phyloP scores from a whole-genome alignment of 1,140 invertebrate species.

The Drosophila kurseongensis region DNA sequence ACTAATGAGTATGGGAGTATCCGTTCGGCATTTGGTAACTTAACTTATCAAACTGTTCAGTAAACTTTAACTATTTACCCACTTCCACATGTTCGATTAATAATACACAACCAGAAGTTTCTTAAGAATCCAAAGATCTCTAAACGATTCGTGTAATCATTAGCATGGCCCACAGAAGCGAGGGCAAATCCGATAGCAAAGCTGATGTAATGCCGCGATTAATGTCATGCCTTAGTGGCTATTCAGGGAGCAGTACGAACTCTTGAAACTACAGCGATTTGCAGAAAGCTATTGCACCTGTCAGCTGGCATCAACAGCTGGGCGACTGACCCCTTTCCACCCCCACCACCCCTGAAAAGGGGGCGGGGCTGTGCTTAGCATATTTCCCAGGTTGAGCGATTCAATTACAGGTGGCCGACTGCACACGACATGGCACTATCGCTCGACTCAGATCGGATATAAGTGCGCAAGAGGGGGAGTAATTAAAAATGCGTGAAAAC shows the following conservation, averaged over 20 bases:
- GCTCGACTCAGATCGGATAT: slow-evolving; percentile 21
- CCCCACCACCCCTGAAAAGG: not conserved
- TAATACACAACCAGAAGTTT: not conserved
- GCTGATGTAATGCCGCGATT: slow-evolving; percentile 73
- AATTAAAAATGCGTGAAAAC: slow-evolving; percentile 81
- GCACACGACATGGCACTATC: slow-evolving; percentile 53
- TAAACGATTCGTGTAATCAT: slow-evolving; percentile 8
- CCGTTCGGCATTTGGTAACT: too few relatives aligned
- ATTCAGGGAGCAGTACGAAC: slow-evolving; percentile 24
- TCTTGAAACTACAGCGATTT: slow-evolving; percentile 34
- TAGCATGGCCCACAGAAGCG: slow-evolving; percentile 7
- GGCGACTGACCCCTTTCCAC: not conserved
- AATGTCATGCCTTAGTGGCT: slow-evolving; percentile 48
- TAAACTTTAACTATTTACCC: too few relatives aligned
- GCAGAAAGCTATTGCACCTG: slow-evolving; percentile 41
- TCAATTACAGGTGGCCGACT: slow-evolving; percentile 63
- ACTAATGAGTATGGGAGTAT: not conserved
- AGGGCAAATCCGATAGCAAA: slow-evolving; percentile 3
- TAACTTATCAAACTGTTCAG: too few relatives aligned
- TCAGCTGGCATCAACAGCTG: slow-evolving; percentile 54
- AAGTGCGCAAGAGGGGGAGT: slow-evolving; percentile 10
- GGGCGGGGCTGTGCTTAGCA: slow-evolving; percentile 66
- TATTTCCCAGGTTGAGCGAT: slow-evolving; percentile 64
- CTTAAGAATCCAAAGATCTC: not conserved
- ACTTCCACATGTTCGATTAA: not conserved